Base-by-base conservation (phyloP, 2,113 vertebrate genomes). In the Drymodes brunneopygia region DNA sequence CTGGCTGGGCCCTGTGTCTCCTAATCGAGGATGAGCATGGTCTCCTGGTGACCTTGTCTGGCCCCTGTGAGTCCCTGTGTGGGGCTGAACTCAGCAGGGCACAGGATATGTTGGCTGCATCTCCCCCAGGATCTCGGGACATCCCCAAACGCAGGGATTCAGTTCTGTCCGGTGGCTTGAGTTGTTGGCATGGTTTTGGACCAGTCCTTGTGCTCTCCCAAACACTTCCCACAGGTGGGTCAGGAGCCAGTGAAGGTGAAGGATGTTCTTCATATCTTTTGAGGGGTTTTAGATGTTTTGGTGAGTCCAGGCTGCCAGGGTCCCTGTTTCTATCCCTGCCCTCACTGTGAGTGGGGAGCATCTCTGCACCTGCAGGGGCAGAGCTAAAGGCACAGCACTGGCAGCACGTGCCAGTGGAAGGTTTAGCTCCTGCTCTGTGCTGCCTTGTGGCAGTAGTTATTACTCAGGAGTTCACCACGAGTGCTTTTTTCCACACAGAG, bases 291-390 rank as follows among this genome's bases (percentile, higher is more conserved):
- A 4, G 27, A 25, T 47, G 16, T 70, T 79, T 79, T 7, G 5
- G 42, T 67, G 53, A 50, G 27, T 36, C 53, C 33, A 47, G 47
- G 31, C n/a, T 28, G 38, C 31, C 38, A 71, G 75, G 13, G 8
- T 47, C 18, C 22, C 50, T 10, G 2, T 69, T 16, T 50, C 61
- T 44, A 2, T 27, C 48, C 35, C 33, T 58, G 38, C 31, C 20
- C 22, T 79, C 6, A 2, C 51, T 0, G 0, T 24, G 36, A 23
- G 17, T 2, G 0, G 29, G 40, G 57, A 57, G 25, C 56, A 35
- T 51, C 65, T 56, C 65, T 42, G 45, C 40, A 36, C 12, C 69
- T 23, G 9, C n/a, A 64, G 38, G 44, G 58, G n/a, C 48, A 54
- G n/a, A 66, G 38, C 69, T 38, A 69, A 54, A 69, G 73, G 23